Base-by-base conservation (phyloP, 1,140 invertebrate species). In the Asbolus verrucosus region DNA sequence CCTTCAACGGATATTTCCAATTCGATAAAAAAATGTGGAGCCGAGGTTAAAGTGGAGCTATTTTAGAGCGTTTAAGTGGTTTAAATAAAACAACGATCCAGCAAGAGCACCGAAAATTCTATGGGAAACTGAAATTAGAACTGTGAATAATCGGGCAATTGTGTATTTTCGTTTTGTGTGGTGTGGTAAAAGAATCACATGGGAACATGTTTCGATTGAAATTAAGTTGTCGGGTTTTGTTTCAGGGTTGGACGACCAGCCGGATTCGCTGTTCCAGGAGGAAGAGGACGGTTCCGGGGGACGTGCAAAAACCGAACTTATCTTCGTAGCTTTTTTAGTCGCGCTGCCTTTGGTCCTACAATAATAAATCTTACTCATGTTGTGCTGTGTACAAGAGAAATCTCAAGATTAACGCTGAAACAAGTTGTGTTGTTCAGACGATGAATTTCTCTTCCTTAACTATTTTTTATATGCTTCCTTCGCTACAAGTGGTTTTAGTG, bases 201-300 rank as follows among this genome's bases (percentile, higher is more conserved):
- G 33, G 33, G n/a, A 24, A 27, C 21, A 21, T 54, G 46, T 54
- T 11, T 18, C 24, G 36, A 63, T 63, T 63, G 33, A 65, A 65
- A 65, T 39, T 65, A 65, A 65, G 31, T 8, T 65, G 31, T 41
- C 33, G 16, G 36, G n/a, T 27, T 61, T 65, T 65, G 62, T 65
- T 65, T 27, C 62, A 65, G 62, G 38, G 9, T 54, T 43, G 43
- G 73, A 74, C 30, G 73, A 76, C 62, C 75, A 74, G 46, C 70
- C 75, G 15, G 73, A 76, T 59, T 76, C 75, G 31, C 61, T 76
- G 43, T 73, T 66, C 50, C 75, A 74, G 65, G 73, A 76, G 41
- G 72, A 76, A 30, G 75, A 74, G 68, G 73, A 69, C 71, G 72
- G 69, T 70, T 70, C 72, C 62, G 46, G 65, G 18, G 41, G 46